Evolutionary conservation across 2,113 vertebrate species (phyloP).

Genomic region (Riparia riparia): DNA sequence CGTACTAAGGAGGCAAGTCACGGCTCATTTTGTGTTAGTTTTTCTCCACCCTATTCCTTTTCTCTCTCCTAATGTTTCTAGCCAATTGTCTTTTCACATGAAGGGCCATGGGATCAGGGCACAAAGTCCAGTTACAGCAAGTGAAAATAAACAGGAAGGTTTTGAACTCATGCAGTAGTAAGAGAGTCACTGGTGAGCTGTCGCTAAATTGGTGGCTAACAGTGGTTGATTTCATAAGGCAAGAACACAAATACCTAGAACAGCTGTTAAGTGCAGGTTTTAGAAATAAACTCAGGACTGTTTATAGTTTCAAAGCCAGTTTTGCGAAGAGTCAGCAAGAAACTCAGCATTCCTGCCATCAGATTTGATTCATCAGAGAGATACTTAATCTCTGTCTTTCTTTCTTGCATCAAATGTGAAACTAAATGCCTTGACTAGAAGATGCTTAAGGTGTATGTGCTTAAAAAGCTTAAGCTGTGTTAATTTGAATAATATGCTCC

Average conservation of each 20-base stretch:
- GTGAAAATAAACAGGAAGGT: slow-evolving; percentile 7
- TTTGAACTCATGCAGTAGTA: background rate
- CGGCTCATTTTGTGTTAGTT: slow-evolving; percentile 9
- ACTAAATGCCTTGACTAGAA: background rate
- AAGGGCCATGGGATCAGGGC: background rate
- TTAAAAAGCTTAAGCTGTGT: slow-evolving; percentile 21
- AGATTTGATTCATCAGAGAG: background rate
- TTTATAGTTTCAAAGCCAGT: background rate
- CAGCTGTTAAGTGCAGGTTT: background rate
- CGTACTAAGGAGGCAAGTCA: background rate
- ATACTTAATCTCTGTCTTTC: background rate
- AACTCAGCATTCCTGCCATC: background rate
- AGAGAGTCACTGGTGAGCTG: background rate
- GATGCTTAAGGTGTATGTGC: background rate
- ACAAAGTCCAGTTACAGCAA: background rate
- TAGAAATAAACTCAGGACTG: background rate
- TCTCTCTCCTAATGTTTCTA: background rate
- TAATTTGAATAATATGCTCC: slow-evolving; percentile 22
- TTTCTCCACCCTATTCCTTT: background rate
- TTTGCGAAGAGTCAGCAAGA: background rate
- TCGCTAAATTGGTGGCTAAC: background rate
- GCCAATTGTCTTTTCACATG: slow-evolving; percentile 23
- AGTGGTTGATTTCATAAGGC: background rate
- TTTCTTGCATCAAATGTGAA: background rate
- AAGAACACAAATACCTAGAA: background rate